Evolutionary conservation across 2,797 vertebrate species (phyloP).

Genomic region (Microchirus variegatus): DNA sequence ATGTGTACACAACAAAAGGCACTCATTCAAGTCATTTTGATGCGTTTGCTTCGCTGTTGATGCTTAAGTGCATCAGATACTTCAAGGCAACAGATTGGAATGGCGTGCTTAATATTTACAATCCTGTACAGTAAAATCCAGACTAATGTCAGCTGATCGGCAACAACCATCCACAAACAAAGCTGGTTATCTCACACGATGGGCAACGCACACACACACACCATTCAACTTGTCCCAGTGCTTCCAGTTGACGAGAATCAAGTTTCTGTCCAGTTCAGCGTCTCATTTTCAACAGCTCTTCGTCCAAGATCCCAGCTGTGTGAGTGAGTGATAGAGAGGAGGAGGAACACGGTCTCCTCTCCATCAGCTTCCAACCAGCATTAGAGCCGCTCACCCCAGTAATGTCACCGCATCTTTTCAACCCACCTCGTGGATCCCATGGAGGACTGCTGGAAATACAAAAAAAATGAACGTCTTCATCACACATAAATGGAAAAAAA

Average conservation of each 20-base stretch:
- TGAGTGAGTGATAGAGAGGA: slow-evolving; percentile 4
- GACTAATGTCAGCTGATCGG: slow-evolving; percentile 27
- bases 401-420: slow-evolving; percentile 75
- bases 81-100: slow-evolving; percentile 50
- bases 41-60: slow-evolving; percentile 37
- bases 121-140: slow-evolving; percentile 31
- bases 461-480: background rate
- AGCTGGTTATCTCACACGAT: slow-evolving; percentile 34
- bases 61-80: slow-evolving; percentile 18
- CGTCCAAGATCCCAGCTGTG: slow-evolving; percentile 35
- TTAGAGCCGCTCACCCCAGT: slow-evolving; percentile 66
- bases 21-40: slow-evolving; percentile 74
- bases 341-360: slow-evolving; percentile 73
- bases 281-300: slow-evolving; percentile 48
- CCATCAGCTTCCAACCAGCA: slow-evolving; percentile 76
- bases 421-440: slow-evolving; percentile 72
- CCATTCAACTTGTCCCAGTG: slow-evolving; percentile 27
- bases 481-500: too few species aligned
- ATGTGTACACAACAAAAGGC: slow-evolving; percentile 72
- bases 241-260: slow-evolving; percentile 42
- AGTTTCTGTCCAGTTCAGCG: slow-evolving; percentile 47
- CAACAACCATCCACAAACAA: slow-evolving; percentile 21
- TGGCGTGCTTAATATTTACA: slow-evolving; percentile 10
- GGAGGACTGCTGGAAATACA: slow-evolving; percentile 54
- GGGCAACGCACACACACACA: slow-evolving; percentile 7